Base-by-base conservation (phyloP, 2,797 vertebrate genomes). In the Nannoperca obscura region DNA sequence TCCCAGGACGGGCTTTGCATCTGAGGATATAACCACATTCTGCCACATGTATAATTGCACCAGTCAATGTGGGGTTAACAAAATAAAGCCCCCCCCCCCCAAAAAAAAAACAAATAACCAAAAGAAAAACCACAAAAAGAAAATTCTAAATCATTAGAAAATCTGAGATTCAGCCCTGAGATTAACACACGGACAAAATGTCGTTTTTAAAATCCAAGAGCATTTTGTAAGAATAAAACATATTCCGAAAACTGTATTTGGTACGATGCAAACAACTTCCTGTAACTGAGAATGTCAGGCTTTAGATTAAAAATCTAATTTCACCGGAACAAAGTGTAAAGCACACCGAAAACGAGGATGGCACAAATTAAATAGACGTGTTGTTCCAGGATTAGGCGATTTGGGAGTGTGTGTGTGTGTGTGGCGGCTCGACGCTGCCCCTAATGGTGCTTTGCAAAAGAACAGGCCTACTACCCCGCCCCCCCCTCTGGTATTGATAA, bases 151-250 rank as follows among this genome's bases (percentile, higher is more conserved):
- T 80, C 67, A 85, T 86, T 72, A 62, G 22, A 88, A 89, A 44
- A 84, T 89, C 80, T 82, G 88, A 93, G 78, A 84, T 85, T 93
- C 74, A 91, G 92, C 95, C 95, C 95, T 95, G 95, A 96, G 95
- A 93, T 92, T 86, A 89, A 88, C 80, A 93, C 86, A 79, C 12
- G 42, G 74, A 88, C 69, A 87, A 86, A 78, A 83, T n/a, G 85
- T 60, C 57, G 63, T 40, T 68, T 62, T 49, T 9, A 15, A 63
- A 86, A 74, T 40, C 57, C 52, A 85, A 83, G 82, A 83, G 82
- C 30, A 68, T 79, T 76, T 76, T 53, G 34, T 38, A 74, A 61
- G 36, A 78, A 80, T 49, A 80, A 76, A 85, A 77, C 64, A 52
- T 53, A 62, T 30, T 84, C 49, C 49, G 67, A 82, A 88, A 82